Evolutionary conservation across 2,797 vertebrate genomes (phyloP), one percentile per base, ranked within the genome.

Genomic region (Lagodon rhomboides): DNA sequence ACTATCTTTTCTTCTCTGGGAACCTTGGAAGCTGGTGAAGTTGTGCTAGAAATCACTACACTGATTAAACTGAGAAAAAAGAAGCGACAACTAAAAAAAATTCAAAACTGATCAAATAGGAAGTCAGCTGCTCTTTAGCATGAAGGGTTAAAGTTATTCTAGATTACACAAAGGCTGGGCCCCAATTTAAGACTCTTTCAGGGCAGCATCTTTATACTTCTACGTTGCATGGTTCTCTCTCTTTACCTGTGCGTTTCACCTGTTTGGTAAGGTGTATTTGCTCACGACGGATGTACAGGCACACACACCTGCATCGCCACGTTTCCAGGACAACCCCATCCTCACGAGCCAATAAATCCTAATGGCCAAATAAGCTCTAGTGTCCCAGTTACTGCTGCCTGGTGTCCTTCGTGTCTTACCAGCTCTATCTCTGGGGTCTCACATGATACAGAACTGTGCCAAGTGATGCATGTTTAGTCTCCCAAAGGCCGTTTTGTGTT

Each of bases 241-340:
- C 27, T 20, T 16, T 58, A 9, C 9, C 16, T 17, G 4, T 22
- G 8, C 20, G 18, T 41, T 16, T 1, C 17, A 11, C 12, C 13
- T 51, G 30, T 44, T 72, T 59, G 13, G 38, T 47, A 12, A 61
- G 27, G 23, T 23, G 65, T 27, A 34, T 47, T 64, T 66, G 18
- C 22, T 16, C 13, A 18, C 17, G 51, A 68, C n/a, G 61, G 22
- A 68, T 11, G 17, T 41, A 56, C 49, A 41, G 41, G 18, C 53
- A 34, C 65, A 68, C 63, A 60, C 76, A 69, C 77, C 50, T 75
- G 58, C 44, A 44, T 23, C 51, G 34, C 51, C 65, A 59, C 11
- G 88, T 91, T 84, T 87, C 85, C 84, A 88, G 62, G 82, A 75
- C 87, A 80, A 81, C 74, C 51, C 23, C 68, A 87, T 87, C 73